Conservation (phyloP, 2,888 invertebrate genomes). For the Sminthurinus aureus region DNA sequence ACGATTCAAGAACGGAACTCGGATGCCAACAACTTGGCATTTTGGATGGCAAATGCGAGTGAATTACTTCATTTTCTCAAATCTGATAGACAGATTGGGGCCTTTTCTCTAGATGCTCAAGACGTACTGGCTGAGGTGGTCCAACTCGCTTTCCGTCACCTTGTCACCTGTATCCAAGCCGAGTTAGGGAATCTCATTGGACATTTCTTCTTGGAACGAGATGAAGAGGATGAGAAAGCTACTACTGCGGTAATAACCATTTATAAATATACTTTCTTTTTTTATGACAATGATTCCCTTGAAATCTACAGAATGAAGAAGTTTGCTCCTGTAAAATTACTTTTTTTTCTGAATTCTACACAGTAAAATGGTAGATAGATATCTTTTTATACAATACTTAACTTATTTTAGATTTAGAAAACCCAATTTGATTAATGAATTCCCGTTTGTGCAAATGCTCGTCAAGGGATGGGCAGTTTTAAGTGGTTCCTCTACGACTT, state of each 20-base stretch:
- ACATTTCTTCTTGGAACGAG: slow-evolving; percentile 78
- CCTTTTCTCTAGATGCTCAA: slow-evolving; percentile 90
- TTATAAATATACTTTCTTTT: neutral
- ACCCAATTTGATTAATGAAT: no score
- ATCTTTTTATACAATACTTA: no score
- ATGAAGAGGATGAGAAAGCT: slow-evolving; percentile 74
- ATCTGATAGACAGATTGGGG: slow-evolving; percentile 91
- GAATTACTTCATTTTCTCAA: slow-evolving; percentile 96
- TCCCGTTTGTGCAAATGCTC: no score
- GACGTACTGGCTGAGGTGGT: slow-evolving; percentile 93
- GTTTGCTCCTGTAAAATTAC: no score
- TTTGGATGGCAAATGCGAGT: slow-evolving; percentile 98
- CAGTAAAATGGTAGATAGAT: no score
- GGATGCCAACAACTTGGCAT: slow-evolving; percentile 85
- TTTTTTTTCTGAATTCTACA: no score
- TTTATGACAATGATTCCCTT: neutral
- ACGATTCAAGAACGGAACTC: slow-evolving; percentile 76
- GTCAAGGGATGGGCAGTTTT: no score
- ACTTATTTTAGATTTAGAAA: no score
- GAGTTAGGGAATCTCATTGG: slow-evolving; percentile 84
- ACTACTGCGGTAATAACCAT: slow-evolving; percentile 67
- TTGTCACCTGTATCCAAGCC: slow-evolving; percentile 66
- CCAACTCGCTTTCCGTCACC: slow-evolving; percentile 84
- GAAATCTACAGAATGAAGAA: no score
- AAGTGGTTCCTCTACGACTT: no score